Evolutionary conservation across 2,113 vertebrate genomes (phyloP).

Genomic region (Colaptes auratus): DNA sequence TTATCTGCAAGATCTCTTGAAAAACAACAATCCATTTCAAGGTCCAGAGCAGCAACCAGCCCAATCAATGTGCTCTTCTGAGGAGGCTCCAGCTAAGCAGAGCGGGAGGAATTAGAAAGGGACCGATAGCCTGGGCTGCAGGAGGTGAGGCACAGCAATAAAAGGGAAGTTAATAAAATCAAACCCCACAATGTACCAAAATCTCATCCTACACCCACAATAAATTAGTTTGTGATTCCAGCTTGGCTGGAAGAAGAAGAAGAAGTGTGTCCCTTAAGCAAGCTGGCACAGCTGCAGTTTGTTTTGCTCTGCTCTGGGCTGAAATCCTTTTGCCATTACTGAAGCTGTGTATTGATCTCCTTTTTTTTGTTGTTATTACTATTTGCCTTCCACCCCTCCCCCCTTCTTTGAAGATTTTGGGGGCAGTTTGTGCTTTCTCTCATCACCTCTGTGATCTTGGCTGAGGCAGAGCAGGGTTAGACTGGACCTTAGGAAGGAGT

Average conservation of each 20-base stretch:
- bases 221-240: constrained; percentile 7
- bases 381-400: no score
- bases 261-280: not conserved
- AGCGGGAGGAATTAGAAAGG: not conserved
- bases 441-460: not conserved
- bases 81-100: not conserved
- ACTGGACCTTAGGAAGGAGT: no score
- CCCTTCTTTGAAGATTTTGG: no score
- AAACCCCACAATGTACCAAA: not conserved
- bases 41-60: not conserved
- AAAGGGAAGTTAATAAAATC: not conserved
- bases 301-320: constrained; percentile 8
- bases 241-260: not conserved
- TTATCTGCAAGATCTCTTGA: constrained; percentile 51
- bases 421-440: not conserved
- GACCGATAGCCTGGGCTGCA: not conserved
- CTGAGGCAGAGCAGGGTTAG: no score
- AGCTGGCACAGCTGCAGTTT: not conserved
- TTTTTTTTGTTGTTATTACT: not conserved
- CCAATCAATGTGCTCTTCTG: not conserved
- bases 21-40: constrained; percentile 11
- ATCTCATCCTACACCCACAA: not conserved
- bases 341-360: not conserved
- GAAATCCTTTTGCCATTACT: not conserved
- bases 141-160: not conserved